Evolutionary conservation across 2,113 vertebrate genomes (phyloP).

Genomic region (Bagarius yarrelli): DNA sequence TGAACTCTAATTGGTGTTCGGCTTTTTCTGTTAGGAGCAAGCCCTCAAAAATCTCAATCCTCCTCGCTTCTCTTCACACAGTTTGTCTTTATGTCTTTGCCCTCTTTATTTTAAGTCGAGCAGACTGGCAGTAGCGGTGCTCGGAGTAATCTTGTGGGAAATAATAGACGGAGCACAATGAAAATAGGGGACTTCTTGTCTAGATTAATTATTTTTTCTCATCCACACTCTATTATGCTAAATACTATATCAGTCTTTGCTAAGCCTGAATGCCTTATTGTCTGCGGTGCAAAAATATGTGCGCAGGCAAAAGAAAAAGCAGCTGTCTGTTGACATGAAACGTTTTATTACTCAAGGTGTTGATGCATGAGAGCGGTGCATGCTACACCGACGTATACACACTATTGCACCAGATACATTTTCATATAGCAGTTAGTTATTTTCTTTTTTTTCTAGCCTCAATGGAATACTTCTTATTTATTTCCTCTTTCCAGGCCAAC

Average conservation of each 20-base stretch:
- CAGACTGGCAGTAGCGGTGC: slow-evolving; percentile 22
- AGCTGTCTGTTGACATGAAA: background rate
- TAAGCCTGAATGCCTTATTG: slow-evolving; percentile 61
- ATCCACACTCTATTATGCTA: slow-evolving; percentile 55
- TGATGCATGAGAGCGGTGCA: background rate
- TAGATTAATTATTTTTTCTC: slow-evolving; percentile 68
- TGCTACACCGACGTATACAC: background rate
- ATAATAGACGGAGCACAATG: slow-evolving; percentile 60
- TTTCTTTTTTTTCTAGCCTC: background rate
- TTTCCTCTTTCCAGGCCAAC: background rate
- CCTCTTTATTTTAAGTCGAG: background rate
- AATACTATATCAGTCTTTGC: slow-evolving; percentile 61
- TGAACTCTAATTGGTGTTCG: slow-evolving; percentile 7
- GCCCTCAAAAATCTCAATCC: background rate
- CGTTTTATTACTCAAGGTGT: slow-evolving; percentile 2
- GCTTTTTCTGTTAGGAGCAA: slow-evolving; percentile 6
- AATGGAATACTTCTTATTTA: background rate
- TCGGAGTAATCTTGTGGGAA: slow-evolving; percentile 59
- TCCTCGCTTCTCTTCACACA: background rate
- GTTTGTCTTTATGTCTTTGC: slow-evolving; percentile 1
- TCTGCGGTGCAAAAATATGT: slow-evolving; percentile 51
- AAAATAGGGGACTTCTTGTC: slow-evolving; percentile 62
- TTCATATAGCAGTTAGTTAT: background rate
- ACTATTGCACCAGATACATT: background rate
- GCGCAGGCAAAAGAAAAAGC: slow-evolving; percentile 22